These are phyloP conservation scores for Silurus lanzhouensis DNA, from an alignment of 2,797 vertebrate genomes.

Conservation along the genomic window DNA sequence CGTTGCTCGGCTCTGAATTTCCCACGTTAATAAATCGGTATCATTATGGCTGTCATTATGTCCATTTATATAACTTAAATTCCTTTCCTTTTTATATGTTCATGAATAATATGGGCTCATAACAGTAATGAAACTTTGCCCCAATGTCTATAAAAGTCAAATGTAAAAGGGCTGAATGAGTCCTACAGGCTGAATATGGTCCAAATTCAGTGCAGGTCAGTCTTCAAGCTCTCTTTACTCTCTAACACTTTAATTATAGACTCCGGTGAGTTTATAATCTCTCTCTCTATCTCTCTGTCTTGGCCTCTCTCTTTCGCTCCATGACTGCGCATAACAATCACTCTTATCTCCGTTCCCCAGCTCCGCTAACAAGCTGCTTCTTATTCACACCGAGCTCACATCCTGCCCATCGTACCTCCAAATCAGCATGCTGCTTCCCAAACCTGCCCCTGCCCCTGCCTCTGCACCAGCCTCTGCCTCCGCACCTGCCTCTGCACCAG, in stretches of 20 bases:
- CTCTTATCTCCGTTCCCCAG: constrained; percentile 49
- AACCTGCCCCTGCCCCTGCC: not conserved
- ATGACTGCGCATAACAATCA: constrained; percentile 40
- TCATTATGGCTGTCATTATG: too few relatives aligned
- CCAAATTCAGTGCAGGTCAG: constrained; percentile 19
- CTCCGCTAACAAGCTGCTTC: constrained; percentile 37
- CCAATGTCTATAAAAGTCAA: too few relatives aligned
- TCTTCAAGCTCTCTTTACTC: constrained; percentile 21
- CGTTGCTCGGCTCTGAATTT: too few relatives aligned
- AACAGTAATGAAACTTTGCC: too few relatives aligned
- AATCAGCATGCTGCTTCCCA: not conserved
- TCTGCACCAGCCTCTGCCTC: not conserved
- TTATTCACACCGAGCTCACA: constrained; percentile 38
- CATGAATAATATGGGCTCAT: too few relatives aligned
- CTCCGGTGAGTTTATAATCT: constrained; percentile 27
- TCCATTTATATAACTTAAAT: too few relatives aligned
- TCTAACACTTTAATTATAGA: constrained; percentile 29
- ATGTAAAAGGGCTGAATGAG: too few relatives aligned
- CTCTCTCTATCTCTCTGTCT: not conserved
- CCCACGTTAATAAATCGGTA: too few relatives aligned
- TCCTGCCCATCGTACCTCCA: constrained; percentile 22
- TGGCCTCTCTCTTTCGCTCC: not conserved
- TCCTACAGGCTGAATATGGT: not conserved
- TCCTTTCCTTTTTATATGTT: too few relatives aligned
- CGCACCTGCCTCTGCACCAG: not conserved